Conservation (phyloP, 2,888 invertebrate species). For the Conistra vaccinii region DNA sequence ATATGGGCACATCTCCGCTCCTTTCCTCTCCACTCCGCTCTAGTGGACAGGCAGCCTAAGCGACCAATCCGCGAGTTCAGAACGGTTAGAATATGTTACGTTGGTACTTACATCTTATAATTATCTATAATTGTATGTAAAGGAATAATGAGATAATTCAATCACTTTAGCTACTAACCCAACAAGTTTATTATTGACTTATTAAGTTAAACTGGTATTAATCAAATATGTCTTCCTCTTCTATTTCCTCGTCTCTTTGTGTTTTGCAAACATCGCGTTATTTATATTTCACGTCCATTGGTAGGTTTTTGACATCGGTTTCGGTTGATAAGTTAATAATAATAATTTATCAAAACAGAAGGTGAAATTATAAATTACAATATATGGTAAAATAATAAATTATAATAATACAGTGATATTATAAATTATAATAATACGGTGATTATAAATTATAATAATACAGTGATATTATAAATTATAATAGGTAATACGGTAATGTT, state of each 20-base stretch:
- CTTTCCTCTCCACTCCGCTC: too few relatives aligned
- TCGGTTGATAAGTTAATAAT: neutral
- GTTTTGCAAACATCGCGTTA: neutral
- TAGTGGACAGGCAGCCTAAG: too few relatives aligned
- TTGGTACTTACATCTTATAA: neutral
- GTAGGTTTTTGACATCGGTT: neutral
- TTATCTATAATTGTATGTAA: neutral
- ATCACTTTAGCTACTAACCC: neutral
- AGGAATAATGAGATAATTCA: slow-evolving; percentile 11
- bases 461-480: too few relatives aligned
- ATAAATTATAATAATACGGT: too few relatives aligned
- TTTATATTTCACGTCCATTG: neutral
- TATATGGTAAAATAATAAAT: too few relatives aligned
- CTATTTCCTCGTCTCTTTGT: neutral
- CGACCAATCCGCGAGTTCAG: neutral
- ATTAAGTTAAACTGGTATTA: neutral
- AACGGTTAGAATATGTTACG: slow-evolving; percentile 5
- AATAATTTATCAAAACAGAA: neutral
- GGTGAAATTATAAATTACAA: too few relatives aligned
- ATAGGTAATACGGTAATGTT: too few relatives aligned
- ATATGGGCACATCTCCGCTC: too few relatives aligned
- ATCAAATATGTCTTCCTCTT: neutral
- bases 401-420: too few relatives aligned
- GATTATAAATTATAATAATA: too few relatives aligned
- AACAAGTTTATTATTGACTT: neutral